These are phyloP conservation scores for Platygyra sinensis DNA, from an alignment of 64 coral and sea anemone genomes.

Conservation along the genomic window DNA sequence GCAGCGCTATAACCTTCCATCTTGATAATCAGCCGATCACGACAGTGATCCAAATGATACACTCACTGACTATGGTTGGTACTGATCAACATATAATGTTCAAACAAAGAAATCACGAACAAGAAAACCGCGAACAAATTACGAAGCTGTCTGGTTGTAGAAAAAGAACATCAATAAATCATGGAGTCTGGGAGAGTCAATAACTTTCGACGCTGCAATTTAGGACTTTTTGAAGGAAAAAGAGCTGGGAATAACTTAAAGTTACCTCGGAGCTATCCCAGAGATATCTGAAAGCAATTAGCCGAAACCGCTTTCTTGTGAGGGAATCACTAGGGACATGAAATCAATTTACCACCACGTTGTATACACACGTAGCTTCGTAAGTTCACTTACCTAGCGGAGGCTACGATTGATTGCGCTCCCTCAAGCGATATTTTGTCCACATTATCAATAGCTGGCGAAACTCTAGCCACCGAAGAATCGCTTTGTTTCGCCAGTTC, in stretches of 20 bases:
- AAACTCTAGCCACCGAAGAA: conserved; percentile 5
- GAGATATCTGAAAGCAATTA: background rate
- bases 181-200: conserved; percentile 26
- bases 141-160: conserved; percentile 41
- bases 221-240: conserved; percentile 36
- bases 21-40: background rate
- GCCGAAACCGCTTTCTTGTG: background rate
- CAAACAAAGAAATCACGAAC: conserved; percentile 31
- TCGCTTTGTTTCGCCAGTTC: conserved; percentile 22
- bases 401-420: background rate
- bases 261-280: background rate
- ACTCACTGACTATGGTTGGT: background rate
- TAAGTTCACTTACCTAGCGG: background rate
- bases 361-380: background rate
- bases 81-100: conserved; percentile 21
- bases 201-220: conserved; percentile 33
- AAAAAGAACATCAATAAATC: conserved; percentile 41
- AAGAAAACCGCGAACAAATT: conserved; percentile 31
- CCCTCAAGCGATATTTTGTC: conserved; percentile 21
- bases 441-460: conserved; percentile 12
- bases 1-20: background rate
- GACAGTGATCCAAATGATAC: background rate
- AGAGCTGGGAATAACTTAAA: background rate
- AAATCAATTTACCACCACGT: conserved; percentile 23
- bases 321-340: background rate